Evolutionary conservation across 2,888 invertebrate genomes (phyloP), one percentile per base, ranked within the genome.

Genomic region (Dioctria linearis): DNA sequence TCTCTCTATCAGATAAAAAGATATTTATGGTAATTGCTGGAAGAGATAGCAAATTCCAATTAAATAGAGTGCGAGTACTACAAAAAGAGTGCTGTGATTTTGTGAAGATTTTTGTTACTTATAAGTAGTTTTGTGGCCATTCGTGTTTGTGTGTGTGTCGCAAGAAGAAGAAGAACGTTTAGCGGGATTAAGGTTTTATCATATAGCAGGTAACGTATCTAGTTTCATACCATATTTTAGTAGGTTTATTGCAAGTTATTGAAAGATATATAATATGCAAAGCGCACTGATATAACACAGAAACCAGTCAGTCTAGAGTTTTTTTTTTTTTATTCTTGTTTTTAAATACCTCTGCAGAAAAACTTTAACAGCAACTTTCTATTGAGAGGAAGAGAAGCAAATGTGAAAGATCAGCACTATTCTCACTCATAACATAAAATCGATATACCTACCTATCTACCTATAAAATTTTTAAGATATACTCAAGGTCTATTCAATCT

Each of bases 331-430:
- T 37, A 46, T 37, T 46, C 46, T 37, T 67, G 37, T 25, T 25
- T 25, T 25, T 13, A 67, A 49, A 67, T 46, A 67, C 46, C 46
- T 67, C 46, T 9, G 42, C 65, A 65, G 25, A 25, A 25, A 25
- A 2, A 25, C 25, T 46, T 67, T 6, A 37, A 37, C 67, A 42
- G 67, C 43, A 73, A 73, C 73, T 73, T 73, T 73, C 73, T 73
- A 73, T 73, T 51, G 73, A 39, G 54, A 39, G 57, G 54, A 73
- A 73, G 46, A 67, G 46, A 67, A 67, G 25, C 25, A 25, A 25
- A 25, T 25, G 25, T 25, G 3, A 46, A 25, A 46, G 46, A 66
- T 13, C 65, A 40, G 46, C 42, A 46, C 49, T 39, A 37, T 67
- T 67, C 67, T 67, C 49, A 49, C 67, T 43, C 67, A 43, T 43